Percentiles rank a stretch among this genome's conserved stretches.
phyloP scores from a whole-genome alignment of 2,113 vertebrate species.

The Motacilla tschutschensis region DNA sequence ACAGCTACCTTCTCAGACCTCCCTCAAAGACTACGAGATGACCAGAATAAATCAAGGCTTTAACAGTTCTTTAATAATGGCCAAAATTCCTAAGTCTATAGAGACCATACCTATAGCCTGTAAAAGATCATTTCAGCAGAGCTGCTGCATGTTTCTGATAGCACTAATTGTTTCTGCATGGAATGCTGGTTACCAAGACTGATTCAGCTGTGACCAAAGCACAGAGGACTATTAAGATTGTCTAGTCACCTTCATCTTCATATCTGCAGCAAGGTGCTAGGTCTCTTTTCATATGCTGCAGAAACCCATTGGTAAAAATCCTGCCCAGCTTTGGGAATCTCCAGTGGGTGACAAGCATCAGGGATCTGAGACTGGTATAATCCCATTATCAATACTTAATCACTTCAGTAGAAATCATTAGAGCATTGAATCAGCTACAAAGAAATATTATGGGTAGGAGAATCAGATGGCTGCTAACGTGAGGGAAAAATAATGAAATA shows the following conservation, averaged over 20 bases:
- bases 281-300: neutral
- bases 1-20: neutral
- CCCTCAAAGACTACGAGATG: neutral
- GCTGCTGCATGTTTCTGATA: accelerated
- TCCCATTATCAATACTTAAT: neutral
- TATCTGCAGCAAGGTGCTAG: neutral
- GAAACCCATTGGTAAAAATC: neutral
- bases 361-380: neutral
- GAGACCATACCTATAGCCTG: neutral
- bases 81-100: neutral
- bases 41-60: neutral
- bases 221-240: neutral
- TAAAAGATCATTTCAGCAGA: neutral
- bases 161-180: neutral
- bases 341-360: neutral
- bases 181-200: neutral
- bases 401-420: neutral
- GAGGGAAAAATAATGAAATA: neutral
- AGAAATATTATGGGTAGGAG: neutral
- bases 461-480: slow-evolving; percentile 5
- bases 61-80: accelerated
- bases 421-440: neutral
- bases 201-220: accelerated
- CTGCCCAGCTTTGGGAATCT: accelerated
- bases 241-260: accelerated